Percentiles rank a stretch among this genome's conserved stretches.
phyloP scores from a whole-genome alignment of 2,113 vertebrate species.

The Merops nubicus region DNA sequence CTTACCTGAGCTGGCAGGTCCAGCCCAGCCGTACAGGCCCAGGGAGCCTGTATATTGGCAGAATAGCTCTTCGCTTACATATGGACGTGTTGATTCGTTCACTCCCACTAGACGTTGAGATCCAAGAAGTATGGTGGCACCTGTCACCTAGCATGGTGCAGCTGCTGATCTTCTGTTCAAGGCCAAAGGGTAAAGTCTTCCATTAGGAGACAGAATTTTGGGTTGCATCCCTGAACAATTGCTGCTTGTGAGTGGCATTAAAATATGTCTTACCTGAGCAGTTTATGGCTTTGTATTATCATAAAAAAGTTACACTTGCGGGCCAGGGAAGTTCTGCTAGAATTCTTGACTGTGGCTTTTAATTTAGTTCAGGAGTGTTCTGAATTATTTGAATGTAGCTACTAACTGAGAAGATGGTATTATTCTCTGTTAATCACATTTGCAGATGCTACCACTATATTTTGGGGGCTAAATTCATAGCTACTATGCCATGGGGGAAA shows the following conservation, averaged over 20 bases:
- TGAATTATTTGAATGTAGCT: not conserved
- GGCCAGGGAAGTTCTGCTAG: not conserved
- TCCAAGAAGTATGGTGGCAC: not conserved
- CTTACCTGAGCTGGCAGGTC: not conserved
- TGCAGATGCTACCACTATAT: not conserved
- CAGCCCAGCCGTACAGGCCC: not conserved
- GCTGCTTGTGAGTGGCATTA: not conserved
- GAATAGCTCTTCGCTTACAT: not conserved
- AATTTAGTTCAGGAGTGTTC: not conserved
- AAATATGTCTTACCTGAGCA: not conserved
- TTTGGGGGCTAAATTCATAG: not conserved
- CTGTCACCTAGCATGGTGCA: not conserved
- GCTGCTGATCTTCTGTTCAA: not conserved
- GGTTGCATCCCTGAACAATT: not conserved
- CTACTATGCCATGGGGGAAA: accelerated
- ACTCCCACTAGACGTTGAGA: not conserved
- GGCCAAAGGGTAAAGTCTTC: not conserved
- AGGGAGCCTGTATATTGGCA: not conserved
- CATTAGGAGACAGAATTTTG: not conserved
- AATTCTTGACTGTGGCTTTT: not conserved
- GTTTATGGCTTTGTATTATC: not conserved
- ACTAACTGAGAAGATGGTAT: not conserved
- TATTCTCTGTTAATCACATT: not conserved
- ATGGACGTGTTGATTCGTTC: not conserved
- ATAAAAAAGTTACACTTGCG: not conserved